Evolutionary conservation across 2,888 invertebrate genomes (phyloP), one percentile per base, ranked within the genome.

Genomic region (Azorinus chamasolen): DNA sequence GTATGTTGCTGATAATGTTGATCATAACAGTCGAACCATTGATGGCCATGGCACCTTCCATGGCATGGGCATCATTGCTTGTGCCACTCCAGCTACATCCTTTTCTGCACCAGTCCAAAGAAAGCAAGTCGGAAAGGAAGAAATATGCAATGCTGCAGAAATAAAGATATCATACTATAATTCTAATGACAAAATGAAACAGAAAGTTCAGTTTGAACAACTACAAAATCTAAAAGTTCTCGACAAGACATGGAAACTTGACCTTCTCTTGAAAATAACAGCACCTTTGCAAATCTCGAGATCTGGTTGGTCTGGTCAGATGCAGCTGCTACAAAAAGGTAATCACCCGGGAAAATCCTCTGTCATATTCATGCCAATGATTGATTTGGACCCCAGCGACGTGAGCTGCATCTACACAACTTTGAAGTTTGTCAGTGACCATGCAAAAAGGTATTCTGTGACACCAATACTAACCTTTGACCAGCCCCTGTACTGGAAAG

Each of bases 331-430:
- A 18, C 3, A 18, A 22, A 55, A 55, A 27, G 55, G 45, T 27
- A 16, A 65, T 32, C 50, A 50, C 22, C 71, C 54, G 8, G 61
- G 66, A 32, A 16, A 51, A 24, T 58, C 64, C 20, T 50, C 55
- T 16, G 37, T 59, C 1, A 6, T 59, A 22, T 72, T 64, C 25
- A 37, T 83, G 27, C 79, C 82, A 20, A 82, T 82, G 82, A 82
- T 82, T 25, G 79, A 82, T 45, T 37, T 79, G 58, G 55, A 79
- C 20, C 70, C 82, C 22, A 64, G 64, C 43, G 66, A 82, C 48
- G 24, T 76, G 54, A 62, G 74, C 12, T 82, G 82, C 57, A 66
- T 82, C 4, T 72, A 68, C 41, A 73, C 77, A 50, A 79, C 79
- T 12, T 53, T 79, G 12, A 32, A 43, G n/a, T 79, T 55, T 20